Evolutionary conservation across 2,797 vertebrate genomes (phyloP).

Genomic region (Sebastes matsubarae): DNA sequence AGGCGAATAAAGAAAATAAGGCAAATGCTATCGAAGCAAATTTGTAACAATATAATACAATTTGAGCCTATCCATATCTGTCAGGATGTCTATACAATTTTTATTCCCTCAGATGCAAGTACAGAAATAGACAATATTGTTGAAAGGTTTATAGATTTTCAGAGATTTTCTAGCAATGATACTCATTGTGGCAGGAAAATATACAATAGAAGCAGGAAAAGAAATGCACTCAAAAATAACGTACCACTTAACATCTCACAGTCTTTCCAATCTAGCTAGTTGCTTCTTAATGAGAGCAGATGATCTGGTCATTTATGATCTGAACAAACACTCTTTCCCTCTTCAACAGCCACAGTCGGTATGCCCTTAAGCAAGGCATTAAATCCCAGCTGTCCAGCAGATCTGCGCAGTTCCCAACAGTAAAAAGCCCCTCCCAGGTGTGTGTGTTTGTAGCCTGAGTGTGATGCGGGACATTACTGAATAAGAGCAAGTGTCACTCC

Average conservation of each 20-base stretch:
- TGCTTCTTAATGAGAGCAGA: slow-evolving; percentile 59
- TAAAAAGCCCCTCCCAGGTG: slow-evolving; percentile 62
- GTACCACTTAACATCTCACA: slow-evolving; percentile 44
- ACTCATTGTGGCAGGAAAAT: neutral
- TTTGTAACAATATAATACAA: neutral
- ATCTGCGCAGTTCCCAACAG: slow-evolving; percentile 68
- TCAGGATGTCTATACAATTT: slow-evolving; percentile 7
- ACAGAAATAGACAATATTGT: neutral
- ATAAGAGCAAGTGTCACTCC: slow-evolving; percentile 41
- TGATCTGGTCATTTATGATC: slow-evolving; percentile 66
- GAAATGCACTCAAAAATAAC: slow-evolving; percentile 10
- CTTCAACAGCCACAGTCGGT: slow-evolving; percentile 47
- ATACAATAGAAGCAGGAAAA: neutral
- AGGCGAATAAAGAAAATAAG: slow-evolving; percentile 16
- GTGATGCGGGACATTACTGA: slow-evolving; percentile 26
- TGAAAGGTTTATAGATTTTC: neutral
- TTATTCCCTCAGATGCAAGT: slow-evolving; percentile 10
- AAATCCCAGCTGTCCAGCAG: slow-evolving; percentile 76
- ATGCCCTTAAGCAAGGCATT: slow-evolving; percentile 80
- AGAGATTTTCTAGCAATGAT: neutral
- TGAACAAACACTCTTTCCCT: slow-evolving; percentile 56
- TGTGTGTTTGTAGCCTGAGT: slow-evolving; percentile 27
- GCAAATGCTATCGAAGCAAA: slow-evolving; percentile 1
- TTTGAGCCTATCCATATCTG: slow-evolving; percentile 11
- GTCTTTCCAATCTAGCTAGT: slow-evolving; percentile 34